Conservation (phyloP, 2,797 vertebrate genomes). For the Australoheros facetus region DNA sequence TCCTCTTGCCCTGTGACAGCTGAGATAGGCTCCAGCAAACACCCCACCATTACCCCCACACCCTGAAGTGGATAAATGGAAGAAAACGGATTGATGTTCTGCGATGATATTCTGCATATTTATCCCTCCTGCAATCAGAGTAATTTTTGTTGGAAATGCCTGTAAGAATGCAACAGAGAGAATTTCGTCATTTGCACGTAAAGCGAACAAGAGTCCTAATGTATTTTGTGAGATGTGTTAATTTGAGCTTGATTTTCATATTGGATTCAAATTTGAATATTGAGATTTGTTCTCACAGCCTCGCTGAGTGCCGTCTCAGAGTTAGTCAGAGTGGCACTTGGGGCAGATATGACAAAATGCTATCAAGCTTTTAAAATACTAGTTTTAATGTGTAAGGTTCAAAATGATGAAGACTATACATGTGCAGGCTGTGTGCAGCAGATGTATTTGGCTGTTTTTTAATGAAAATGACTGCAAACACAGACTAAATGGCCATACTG, state of each 20-base stretch:
- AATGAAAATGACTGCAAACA: constrained; percentile 47
- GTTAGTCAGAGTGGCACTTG: constrained; percentile 41
- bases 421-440: constrained; percentile 4
- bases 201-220: constrained; percentile 21
- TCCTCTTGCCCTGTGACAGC: neutral
- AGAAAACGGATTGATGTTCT: neutral
- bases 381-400: constrained; percentile 13
- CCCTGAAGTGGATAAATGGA: neutral
- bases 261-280: constrained; percentile 44
- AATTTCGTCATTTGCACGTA: neutral
- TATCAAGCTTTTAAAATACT: constrained; percentile 18
- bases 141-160: constrained; percentile 13
- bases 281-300: constrained; percentile 52
- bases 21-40: neutral
- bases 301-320: constrained; percentile 28
- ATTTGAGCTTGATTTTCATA: constrained; percentile 26
- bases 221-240: constrained; percentile 28
- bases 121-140: constrained; percentile 11
- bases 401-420: constrained; percentile 11
- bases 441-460: constrained; percentile 40
- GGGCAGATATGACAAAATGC: constrained; percentile 31
- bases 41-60: neutral
- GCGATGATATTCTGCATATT: constrained; percentile 9
- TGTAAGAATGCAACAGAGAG: constrained; percentile 7
- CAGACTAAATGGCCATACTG: constrained; percentile 33